Evolutionary conservation across 35 echinoderm and acorn worm species (phyloP), one percentile per base, ranked within the genome.

Genomic region (Lytechinus pictus): DNA sequence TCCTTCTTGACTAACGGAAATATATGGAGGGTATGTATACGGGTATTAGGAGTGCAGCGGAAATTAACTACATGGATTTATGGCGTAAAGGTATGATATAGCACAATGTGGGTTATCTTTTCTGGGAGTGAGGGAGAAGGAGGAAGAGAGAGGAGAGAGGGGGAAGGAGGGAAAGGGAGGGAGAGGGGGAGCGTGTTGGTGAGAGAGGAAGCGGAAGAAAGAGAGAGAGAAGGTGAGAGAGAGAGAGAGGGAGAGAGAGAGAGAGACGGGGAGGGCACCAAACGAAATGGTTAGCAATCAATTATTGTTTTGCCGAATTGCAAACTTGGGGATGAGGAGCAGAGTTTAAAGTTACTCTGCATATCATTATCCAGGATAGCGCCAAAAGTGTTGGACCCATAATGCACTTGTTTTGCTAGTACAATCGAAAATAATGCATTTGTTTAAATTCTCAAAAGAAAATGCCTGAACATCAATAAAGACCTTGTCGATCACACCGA

Each of bases 41-140:
- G 66, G 66, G 66, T 79, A 79, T 79, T 13, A 58, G 5, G 66
- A 79, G 66, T 79, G 66, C 21, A 24, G 16, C 66, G 66, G 66
- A 79, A 79, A 79, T 79, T 79, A 79, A 79, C 66, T 79, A 79
- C 66, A 79, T 79, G 66, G 66, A 79, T 79, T 79, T 79, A 79
- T 79, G 66, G 66, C 66, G 66, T 24, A 79, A 14, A 16, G 66
- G 21, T 24, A 79, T 79, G 66, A 79, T 79, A 79, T 79, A 79
- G 19, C 66, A 79, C 66, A 13, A 14, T 72, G 61, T 21, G 61
- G 66, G 14, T 5, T 79, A n/a, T n/a, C 66, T 24, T 16, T 6
- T 71, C 2, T 1, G 61, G 61, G 24, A 21, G 61, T 21, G 61
- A 19, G 60, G 4, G 60, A 16, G 11, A 66, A 9, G 19, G 11